Evolutionary conservation across 2,888 invertebrate genomes (phyloP), one percentile per base, ranked within the genome.

Genomic region (Phytoseiulus persimilis): DNA sequence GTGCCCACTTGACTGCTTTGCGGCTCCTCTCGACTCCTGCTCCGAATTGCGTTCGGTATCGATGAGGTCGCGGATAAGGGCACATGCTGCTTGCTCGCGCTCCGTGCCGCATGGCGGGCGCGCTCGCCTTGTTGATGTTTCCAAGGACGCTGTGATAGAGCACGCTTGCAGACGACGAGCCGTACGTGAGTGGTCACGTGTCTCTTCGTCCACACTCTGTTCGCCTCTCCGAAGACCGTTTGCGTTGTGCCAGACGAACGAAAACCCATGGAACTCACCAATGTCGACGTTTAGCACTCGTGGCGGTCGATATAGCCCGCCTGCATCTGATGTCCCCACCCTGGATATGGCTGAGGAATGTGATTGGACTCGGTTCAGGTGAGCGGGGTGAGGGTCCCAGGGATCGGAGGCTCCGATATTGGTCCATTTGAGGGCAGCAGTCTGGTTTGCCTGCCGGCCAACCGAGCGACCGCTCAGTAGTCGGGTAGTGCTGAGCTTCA

Each of bases 351-450:
- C 65, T 65, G 65, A 65, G 65, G 65, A 65, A 65, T 65, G 65
- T 28, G 65, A 65, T 65, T 65, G 65, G 65, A 65, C 28, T 65
- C 18, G 65, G 65, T 3, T 65, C 65, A 23, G 65, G 65, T 65
- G 5, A 65, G 65, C 5, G 9, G 39, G 39, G 39, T 3, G 9
- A 39, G 39, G 39, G 9, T 39, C 39, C 39, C n/a, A n/a, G 39
- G 39, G 3, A 6, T 39, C 39, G 84, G 3, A 31, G 32, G 28
- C 32, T 32, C 87, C 87, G 33, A 87, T 33, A 87, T 87, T 87
- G 87, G 87, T 87, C 33, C 33, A 87, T 87, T 87, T 87, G 87
- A 33, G 87, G 83, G 87, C 87, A 28, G 33, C 33, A 33, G 87
- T 33, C 23, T 11, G 87, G n/a, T 9, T 65, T 65, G 65, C 65